Evolutionary conservation across 2,797 vertebrate genomes (phyloP).

Genomic region (Florisuga fusca): DNA sequence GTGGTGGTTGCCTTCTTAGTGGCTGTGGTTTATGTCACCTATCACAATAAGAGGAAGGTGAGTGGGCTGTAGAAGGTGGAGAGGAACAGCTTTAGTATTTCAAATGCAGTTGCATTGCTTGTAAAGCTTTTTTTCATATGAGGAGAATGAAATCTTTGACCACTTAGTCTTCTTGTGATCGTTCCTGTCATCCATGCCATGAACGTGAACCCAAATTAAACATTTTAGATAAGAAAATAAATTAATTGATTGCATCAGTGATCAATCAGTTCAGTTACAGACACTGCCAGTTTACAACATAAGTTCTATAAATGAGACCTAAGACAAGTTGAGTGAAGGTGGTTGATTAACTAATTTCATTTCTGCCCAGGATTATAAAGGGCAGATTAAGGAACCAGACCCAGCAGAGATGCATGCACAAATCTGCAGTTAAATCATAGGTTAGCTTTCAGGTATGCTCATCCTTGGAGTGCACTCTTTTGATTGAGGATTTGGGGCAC

Average conservation of each 20-base stretch:
- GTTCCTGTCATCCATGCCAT: not conserved
- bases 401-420: not conserved
- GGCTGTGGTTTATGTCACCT: constrained; percentile 91
- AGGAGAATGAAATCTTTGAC: not conserved
- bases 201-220: not conserved
- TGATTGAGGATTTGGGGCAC: not conserved
- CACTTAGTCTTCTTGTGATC: not conserved
- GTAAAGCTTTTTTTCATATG: not conserved
- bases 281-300: not conserved
- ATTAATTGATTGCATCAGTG: not conserved
- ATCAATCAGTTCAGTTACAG: not conserved
- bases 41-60: constrained; percentile 98
- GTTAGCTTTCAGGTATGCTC: not conserved
- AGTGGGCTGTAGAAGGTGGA: constrained; percentile 22
- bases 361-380: not conserved
- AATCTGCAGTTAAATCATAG: not conserved
- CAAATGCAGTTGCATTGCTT: not conserved
- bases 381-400: not conserved
- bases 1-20: constrained; percentile 92
- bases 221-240: not conserved
- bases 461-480: not conserved
- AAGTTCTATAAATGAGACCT: not conserved
- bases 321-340: not conserved
- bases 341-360: not conserved
- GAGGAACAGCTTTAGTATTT: not conserved